Evolutionary conservation across 2,113 vertebrate genomes (phyloP).

Genomic region (Charina bottae): DNA sequence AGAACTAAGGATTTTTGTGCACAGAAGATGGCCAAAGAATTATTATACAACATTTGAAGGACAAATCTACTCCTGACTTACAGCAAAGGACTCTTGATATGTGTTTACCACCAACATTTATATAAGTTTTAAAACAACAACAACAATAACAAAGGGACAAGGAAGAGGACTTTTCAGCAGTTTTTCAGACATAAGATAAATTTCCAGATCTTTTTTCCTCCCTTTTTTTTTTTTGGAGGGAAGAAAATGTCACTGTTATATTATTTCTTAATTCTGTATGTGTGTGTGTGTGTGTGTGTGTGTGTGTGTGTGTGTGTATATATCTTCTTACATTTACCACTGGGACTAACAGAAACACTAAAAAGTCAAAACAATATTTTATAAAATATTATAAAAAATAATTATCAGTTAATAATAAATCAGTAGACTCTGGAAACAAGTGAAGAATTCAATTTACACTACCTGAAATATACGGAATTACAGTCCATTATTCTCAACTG

Average conservation of each 20-base stretch:
- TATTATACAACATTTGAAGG: not conserved
- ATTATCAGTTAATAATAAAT: not conserved
- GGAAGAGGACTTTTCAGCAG: not conserved
- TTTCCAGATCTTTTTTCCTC: not conserved
- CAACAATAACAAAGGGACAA: not conserved
- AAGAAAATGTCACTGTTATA: not conserved
- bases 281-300: no score
- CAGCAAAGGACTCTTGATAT: not conserved
- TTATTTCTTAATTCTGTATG: not conserved
- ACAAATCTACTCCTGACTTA: not conserved
- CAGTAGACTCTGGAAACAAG: not conserved
- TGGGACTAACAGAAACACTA: not conserved
- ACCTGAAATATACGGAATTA: not conserved
- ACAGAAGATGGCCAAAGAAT: not conserved
- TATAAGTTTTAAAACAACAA: no score
- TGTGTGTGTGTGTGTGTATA: no score
- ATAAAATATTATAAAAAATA: not conserved
- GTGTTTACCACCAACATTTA: not conserved
- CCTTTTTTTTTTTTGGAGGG: not conserved
- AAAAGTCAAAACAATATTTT: not conserved
- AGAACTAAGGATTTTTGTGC: not conserved
- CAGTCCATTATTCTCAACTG: not conserved
- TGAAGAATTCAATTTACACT: not conserved
- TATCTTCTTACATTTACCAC: not conserved
- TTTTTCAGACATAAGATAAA: not conserved